phyloP scores from a whole-genome alignment of 2,888 invertebrate species.

The Taenaris catops region DNA sequence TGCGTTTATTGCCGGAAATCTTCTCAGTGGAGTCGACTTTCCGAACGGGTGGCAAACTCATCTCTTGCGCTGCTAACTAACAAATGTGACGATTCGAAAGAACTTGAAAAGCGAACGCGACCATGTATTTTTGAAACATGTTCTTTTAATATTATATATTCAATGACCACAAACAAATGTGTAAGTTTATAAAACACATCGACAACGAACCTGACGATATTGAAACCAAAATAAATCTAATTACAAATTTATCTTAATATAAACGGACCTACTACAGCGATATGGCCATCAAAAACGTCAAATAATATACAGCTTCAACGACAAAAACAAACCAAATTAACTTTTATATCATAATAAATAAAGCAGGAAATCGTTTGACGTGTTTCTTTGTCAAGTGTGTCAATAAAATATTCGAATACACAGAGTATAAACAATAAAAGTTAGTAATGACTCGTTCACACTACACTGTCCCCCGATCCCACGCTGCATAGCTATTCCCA shows the following conservation, averaged over 20 bases:
- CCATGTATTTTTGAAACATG: too few species aligned
- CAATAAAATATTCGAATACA: constrained; percentile 49
- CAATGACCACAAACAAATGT: too few species aligned
- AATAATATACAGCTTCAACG: constrained; percentile 13
- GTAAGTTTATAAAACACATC: constrained; percentile 15
- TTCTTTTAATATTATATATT: too few species aligned
- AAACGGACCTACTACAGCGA: constrained; percentile 25
- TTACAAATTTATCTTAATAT: constrained; percentile 25
- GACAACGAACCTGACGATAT: constrained; percentile 21
- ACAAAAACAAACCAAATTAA: constrained; percentile 8
- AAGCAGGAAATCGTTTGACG: constrained; percentile 8
- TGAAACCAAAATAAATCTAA: constrained; percentile 20
- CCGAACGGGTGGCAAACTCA: too few species aligned
- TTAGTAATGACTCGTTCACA: constrained; percentile 60
- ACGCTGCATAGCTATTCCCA: constrained; percentile 45
- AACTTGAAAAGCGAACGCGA: too few species aligned
- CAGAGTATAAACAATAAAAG: constrained; percentile 55
- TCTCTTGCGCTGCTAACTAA: too few species aligned
- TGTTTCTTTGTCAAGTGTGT: constrained; percentile 35
- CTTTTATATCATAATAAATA: constrained; percentile 4
- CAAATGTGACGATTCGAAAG: too few species aligned
- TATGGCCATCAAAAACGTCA: constrained; percentile 18
- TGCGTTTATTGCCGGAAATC: too few species aligned
- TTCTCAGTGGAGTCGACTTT: too few species aligned
- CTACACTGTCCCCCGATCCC: constrained; percentile 47